Conservation (phyloP, 1,140 invertebrate species). For the Ctenoplectra terminalis region DNA sequence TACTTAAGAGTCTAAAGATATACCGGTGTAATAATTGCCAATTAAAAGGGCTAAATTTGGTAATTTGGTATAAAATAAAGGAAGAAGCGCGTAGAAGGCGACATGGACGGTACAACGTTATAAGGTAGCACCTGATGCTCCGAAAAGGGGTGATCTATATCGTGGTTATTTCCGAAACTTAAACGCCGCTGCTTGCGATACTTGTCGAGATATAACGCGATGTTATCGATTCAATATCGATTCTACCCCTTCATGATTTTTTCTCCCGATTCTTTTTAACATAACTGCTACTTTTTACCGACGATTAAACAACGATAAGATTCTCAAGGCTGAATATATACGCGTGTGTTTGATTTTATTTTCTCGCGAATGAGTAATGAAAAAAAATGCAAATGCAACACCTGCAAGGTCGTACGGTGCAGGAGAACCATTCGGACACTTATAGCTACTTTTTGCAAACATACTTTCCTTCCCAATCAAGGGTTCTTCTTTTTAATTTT, state of each 20-base stretch:
- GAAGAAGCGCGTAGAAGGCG: not conserved
- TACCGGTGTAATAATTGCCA: not conserved
- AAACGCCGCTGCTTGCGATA: constrained; percentile 18
- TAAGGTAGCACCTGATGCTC: not conserved
- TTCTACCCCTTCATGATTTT: not conserved
- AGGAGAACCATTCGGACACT: not conserved
- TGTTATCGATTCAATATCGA: constrained; percentile 29
- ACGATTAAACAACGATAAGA: not conserved
- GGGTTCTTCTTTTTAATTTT: too few species aligned
- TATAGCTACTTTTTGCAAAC: too few species aligned
- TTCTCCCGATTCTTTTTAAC: not conserved
- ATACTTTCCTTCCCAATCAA: not conserved
- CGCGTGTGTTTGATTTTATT: not conserved
- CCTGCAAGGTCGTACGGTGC: not conserved
- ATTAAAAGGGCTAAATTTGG: constrained; percentile 8
- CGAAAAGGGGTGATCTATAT: constrained; percentile 43
- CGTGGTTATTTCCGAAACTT: constrained; percentile 44
- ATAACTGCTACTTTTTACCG: too few species aligned
- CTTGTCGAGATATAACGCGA: constrained; percentile 2
- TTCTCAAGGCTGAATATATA: not conserved
- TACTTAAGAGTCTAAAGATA: not conserved
- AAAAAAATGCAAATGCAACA: not conserved
- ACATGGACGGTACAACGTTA: not conserved
- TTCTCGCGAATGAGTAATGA: not conserved
- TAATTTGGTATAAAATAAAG: not conserved